Evolutionary conservation across 2,888 invertebrate species (phyloP).

Genomic region (Tenthredo amoena): DNA sequence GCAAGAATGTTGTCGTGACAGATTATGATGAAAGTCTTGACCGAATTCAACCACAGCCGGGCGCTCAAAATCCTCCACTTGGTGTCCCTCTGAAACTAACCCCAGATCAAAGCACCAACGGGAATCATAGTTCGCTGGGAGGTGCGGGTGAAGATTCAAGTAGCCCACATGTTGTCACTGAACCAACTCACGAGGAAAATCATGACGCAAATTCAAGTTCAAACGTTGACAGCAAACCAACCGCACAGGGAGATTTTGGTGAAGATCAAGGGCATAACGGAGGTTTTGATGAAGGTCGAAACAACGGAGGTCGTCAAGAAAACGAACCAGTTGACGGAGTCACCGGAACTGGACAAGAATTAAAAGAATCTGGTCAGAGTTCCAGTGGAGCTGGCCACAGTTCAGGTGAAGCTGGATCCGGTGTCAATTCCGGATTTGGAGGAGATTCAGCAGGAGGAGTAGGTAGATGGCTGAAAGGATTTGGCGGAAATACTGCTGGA

Average conservation of each 20-base stretch:
- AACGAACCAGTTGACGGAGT: neutral
- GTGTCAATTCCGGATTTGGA: conserved; percentile 65
- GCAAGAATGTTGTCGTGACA: neutral
- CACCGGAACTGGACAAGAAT: neutral
- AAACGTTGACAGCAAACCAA: neutral
- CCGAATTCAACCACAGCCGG: neutral
- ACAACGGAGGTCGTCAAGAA: neutral
- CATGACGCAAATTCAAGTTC: neutral
- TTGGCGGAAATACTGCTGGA: conserved; percentile 57
- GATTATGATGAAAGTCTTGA: neutral
- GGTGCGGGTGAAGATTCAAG: neutral
- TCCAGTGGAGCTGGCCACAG: neutral
- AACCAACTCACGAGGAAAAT: neutral
- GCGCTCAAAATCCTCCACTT: neutral
- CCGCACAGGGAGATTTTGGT: neutral
- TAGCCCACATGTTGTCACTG: neutral
- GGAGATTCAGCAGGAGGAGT: conserved; percentile 62
- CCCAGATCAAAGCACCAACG: neutral
- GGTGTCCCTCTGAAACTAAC: neutral
- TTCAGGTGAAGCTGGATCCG: neutral
- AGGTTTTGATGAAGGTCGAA: neutral
- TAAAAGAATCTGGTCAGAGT: neutral
- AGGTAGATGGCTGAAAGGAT: conserved; percentile 64
- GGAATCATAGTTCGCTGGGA: neutral
- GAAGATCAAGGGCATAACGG: neutral